Evolutionary conservation across 2,113 vertebrate species (phyloP).

Genomic region (Corvus cornix): DNA sequence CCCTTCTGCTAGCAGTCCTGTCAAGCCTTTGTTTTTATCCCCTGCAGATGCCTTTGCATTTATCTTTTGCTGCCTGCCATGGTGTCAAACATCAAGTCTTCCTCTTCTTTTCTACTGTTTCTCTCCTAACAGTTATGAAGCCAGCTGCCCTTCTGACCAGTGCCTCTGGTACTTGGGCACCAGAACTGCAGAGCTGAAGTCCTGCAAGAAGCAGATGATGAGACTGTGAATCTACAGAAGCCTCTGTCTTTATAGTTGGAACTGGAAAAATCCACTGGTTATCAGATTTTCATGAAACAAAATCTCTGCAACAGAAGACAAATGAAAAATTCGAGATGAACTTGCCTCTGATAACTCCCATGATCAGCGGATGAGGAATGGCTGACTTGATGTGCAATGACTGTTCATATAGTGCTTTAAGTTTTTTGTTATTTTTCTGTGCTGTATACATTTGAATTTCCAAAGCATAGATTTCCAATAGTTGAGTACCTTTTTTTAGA

Average conservation of each 20-base stretch:
- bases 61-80: neutral
- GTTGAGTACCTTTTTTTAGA: conserved; percentile 97
- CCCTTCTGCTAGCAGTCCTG: neutral
- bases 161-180: neutral
- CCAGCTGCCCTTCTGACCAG: neutral
- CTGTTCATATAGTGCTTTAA: conserved; percentile 98
- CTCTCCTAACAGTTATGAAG: neutral
- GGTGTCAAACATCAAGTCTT: neutral
- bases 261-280: neutral
- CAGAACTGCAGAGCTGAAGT: neutral
- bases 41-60: neutral
- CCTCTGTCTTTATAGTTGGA: neutral
- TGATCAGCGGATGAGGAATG: conserved; percentile 98
- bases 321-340: conserved; percentile 4
- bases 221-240: neutral
- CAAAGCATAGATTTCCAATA: conserved; percentile 98
- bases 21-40: neutral
- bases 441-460: conserved; percentile 99
- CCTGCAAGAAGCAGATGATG: neutral
- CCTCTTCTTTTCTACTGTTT: neutral
- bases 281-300: neutral
- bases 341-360: conserved; percentile 98
- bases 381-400: conserved; percentile 99
- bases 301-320: neutral
- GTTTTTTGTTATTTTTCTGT: conserved; percentile 99